Evolutionary conservation across 2,888 invertebrate genomes (phyloP).

Genomic region (Leptopilina myrica): DNA sequence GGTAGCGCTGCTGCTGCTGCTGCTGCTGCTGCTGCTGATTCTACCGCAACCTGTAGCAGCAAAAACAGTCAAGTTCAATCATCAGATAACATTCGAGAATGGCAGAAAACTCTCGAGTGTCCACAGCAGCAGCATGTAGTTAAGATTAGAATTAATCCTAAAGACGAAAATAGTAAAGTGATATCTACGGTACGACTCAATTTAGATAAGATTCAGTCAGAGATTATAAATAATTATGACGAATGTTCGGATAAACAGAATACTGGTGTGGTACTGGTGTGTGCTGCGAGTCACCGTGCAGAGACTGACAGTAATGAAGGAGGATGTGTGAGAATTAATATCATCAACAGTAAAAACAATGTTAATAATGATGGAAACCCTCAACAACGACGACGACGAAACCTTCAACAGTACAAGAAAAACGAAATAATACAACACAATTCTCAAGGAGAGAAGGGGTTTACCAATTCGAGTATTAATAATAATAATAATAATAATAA

Average conservation of each 20-base stretch:
- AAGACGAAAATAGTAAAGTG: slow-evolving; percentile 75
- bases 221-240: neutral
- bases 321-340: slow-evolving; percentile 81
- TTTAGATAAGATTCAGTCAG: slow-evolving; percentile 52
- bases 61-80: slow-evolving; percentile 65
- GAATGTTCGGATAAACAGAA: slow-evolving; percentile 56
- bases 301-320: slow-evolving; percentile 63
- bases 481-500: slow-evolving; percentile 46
- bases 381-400: too few species aligned
- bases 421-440: slow-evolving; percentile 75
- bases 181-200: slow-evolving; percentile 69
- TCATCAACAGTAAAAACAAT: slow-evolving; percentile 76
- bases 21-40: slow-evolving; percentile 66
- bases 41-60: slow-evolving; percentile 69
- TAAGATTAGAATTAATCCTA: slow-evolving; percentile 84
- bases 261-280: slow-evolving; percentile 60
- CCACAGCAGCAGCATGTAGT: slow-evolving; percentile 78
- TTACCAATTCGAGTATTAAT: slow-evolving; percentile 59
- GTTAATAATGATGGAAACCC: slow-evolving; percentile 53
- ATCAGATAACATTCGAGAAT: slow-evolving; percentile 64
- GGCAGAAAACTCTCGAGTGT: slow-evolving; percentile 56
- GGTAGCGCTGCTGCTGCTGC: slow-evolving; percentile 66
- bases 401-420: slow-evolving; percentile 30
- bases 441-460: slow-evolving; percentile 63
- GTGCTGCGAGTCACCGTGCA: slow-evolving; percentile 59